These are phyloP conservation scores for Crotalus horridus DNA, from an alignment of 2,113 vertebrate genomes.

Conservation along the genomic window DNA sequence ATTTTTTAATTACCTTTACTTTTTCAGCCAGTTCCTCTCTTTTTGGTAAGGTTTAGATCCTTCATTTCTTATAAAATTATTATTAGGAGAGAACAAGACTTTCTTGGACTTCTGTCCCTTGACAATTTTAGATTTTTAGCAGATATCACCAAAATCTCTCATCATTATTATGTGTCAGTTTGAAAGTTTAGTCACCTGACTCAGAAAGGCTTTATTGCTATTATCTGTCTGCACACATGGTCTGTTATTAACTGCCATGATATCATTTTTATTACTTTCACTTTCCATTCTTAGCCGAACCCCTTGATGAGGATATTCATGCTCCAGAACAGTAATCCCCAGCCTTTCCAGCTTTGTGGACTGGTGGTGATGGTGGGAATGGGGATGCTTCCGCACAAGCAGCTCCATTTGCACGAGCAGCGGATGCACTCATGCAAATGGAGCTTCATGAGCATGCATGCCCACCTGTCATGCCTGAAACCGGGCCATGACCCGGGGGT, in stretches of 20 bases:
- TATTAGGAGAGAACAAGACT: not conserved
- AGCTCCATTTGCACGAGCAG: too few relatives aligned
- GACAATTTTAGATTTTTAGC: not conserved
- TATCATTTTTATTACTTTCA: not conserved
- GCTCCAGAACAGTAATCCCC: too few relatives aligned
- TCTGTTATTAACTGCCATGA: not conserved
- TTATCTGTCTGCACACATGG: not conserved
- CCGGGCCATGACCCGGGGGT: too few relatives aligned
- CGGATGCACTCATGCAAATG: too few relatives aligned
- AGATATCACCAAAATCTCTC: not conserved
- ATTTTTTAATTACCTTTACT: not conserved
- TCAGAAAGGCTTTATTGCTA: not conserved
- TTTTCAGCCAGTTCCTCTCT: not conserved
- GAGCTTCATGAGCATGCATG: too few relatives aligned
- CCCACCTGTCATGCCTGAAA: too few relatives aligned
- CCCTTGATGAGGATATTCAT: not conserved
- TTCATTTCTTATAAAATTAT: not conserved
- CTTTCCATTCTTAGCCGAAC: not conserved
- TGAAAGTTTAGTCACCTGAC: not conserved
- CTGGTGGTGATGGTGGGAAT: too few relatives aligned
- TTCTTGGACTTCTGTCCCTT: not conserved
- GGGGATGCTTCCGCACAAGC: too few relatives aligned
- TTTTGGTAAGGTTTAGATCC: not conserved
- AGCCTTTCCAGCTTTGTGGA: too few relatives aligned
- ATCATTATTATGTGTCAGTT: not conserved